Conservation (phyloP, 2,797 vertebrate genomes). For the Hyperoplus immaculatus region DNA sequence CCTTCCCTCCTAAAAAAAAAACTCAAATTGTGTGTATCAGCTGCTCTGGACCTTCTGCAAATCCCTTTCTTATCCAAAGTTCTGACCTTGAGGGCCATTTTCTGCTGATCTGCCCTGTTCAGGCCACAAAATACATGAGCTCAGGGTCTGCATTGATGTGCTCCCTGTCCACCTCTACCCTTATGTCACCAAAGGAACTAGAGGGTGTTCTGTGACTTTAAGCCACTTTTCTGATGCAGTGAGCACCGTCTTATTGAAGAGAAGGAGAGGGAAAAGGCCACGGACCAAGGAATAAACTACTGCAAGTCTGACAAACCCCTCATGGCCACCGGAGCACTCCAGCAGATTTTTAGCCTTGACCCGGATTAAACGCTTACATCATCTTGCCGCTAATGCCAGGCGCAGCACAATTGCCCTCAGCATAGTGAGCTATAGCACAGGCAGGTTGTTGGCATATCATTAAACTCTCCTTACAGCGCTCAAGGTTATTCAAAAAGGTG, state of each 20-base stretch:
- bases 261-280: constrained; percentile 24
- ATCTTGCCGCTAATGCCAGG: constrained; percentile 36
- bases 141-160: constrained; percentile 70
- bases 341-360: constrained; percentile 63
- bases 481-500: constrained; percentile 66
- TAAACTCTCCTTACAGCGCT: constrained; percentile 48
- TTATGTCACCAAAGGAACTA: constrained; percentile 29
- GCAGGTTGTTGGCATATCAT: constrained; percentile 55
- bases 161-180: constrained; percentile 65
- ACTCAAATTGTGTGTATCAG: constrained; percentile 75
- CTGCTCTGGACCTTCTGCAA: constrained; percentile 61
- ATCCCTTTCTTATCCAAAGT: constrained; percentile 72
- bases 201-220: constrained; percentile 58
- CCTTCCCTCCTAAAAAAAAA: constrained; percentile 55
- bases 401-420: constrained; percentile 7
- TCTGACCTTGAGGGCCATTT: constrained; percentile 69
- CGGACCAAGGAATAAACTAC: constrained; percentile 29
- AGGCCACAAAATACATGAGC: constrained; percentile 67
- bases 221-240: constrained; percentile 62
- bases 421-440: constrained; percentile 34
- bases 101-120: constrained; percentile 74
- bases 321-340: constrained; percentile 45
- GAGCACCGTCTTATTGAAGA: constrained; percentile 29
- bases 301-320: constrained; percentile 41
- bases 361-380: constrained; percentile 50